A percentile compares a stretch with the other conserved stretches of the same genome.
phyloP scores from a whole-genome alignment of 2,797 vertebrate species.

The Gymnopithys bicolor region DNA sequence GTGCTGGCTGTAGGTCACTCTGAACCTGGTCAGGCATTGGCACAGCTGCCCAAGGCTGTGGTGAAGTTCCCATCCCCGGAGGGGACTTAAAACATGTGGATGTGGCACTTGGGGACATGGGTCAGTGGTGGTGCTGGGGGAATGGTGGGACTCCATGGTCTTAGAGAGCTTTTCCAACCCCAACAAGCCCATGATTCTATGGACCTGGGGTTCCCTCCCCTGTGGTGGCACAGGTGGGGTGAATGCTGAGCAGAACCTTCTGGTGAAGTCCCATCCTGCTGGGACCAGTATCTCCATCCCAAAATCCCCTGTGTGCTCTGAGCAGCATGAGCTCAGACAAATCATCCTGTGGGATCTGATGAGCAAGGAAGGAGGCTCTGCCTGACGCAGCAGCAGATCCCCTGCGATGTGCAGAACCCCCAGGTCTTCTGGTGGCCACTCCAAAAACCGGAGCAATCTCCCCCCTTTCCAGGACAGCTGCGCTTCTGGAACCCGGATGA shows the following conservation, averaged over 20 bases:
- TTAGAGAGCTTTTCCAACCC: neutral
- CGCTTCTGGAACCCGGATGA: slow-evolving; percentile 97
- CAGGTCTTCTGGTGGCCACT: fast-evolving
- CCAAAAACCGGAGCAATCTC: fast-evolving
- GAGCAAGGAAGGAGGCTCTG: neutral
- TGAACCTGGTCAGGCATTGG: neutral
- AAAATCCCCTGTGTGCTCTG: neutral
- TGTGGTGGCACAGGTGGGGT: fast-evolving
- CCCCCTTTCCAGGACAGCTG: slow-evolving; percentile 84
- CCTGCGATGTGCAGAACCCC: neutral
- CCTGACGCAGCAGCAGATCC: neutral
- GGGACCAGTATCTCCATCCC: fast-evolving
- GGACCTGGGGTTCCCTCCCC: neutral
- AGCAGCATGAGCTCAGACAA: neutral
- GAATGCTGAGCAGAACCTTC: neutral
- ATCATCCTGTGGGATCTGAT: neutral
- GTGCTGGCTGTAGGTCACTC: neutral
- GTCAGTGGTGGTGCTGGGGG: neutral
- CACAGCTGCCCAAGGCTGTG: neutral
- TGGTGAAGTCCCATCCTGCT: fast-evolving
- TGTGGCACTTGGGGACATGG: neutral
- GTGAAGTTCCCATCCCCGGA: neutral
- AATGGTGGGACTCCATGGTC: fast-evolving
- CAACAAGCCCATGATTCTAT: neutral
- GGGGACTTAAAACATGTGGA: fast-evolving